Percentiles rank a stretch among this genome's conserved stretches.
These are phyloP conservation scores for Himalopsyche japonica DNA, from an alignment of 2,888 invertebrate genomes.

Conservation along the genomic window DNA sequence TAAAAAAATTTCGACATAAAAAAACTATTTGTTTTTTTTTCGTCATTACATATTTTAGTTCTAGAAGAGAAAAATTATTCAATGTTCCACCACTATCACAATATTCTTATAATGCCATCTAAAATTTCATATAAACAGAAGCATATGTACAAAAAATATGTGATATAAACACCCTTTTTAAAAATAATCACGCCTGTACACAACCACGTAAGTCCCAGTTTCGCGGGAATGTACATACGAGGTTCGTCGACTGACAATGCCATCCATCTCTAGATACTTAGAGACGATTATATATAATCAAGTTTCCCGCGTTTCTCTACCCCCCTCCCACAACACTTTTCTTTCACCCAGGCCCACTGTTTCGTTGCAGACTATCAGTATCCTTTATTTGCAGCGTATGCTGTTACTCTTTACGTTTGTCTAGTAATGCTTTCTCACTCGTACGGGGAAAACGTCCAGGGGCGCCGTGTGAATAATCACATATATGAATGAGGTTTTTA, in stretches of 20 bases:
- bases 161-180: neutral
- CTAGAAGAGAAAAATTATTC: too few relatives aligned
- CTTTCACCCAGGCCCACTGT: neutral
- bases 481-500: too few relatives aligned
- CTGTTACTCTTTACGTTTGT: neutral
- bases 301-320: neutral
- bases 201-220: neutral
- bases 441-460: neutral
- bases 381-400: conserved; percentile 11
- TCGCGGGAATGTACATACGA: conserved; percentile 2
- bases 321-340: neutral
- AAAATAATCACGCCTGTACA: neutral
- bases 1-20: too few relatives aligned
- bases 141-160: too few relatives aligned
- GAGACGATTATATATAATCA: conserved; percentile 23
- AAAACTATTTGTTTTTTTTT: too few relatives aligned
- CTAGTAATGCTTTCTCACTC: neutral
- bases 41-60: too few relatives aligned
- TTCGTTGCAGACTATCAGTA: conserved; percentile 9
- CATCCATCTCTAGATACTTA: conserved; percentile 21
- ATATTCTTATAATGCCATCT: too few relatives aligned
- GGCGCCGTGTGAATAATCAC: neutral
- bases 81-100: too few relatives aligned
- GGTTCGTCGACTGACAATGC: conserved; percentile 8
- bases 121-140: too few relatives aligned